These are phyloP conservation scores for Dermatemys mawii DNA, from an alignment of 2,113 vertebrate genomes.

Conservation along the genomic window DNA sequence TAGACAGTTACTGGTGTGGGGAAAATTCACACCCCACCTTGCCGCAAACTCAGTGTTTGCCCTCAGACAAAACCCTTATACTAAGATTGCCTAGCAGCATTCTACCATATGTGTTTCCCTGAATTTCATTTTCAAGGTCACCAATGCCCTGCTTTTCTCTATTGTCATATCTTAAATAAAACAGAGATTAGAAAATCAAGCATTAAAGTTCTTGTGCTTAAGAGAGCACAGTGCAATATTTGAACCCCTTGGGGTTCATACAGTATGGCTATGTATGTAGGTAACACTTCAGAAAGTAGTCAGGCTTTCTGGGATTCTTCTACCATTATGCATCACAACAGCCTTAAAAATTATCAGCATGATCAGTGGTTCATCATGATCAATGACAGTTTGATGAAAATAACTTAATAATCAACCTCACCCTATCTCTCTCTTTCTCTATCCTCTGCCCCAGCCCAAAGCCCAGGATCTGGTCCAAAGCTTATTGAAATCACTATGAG, in stretches of 20 bases:
- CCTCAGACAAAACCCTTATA: background rate
- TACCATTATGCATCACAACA: background rate
- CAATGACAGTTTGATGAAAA: background rate
- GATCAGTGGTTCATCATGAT: background rate
- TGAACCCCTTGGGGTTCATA: background rate
- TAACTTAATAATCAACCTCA: background rate
- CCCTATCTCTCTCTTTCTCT: background rate
- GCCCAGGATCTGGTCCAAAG: background rate
- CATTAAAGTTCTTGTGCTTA: background rate
- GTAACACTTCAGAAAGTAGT: background rate
- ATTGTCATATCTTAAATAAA: background rate
- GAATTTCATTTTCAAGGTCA: background rate
- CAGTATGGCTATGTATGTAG: background rate
- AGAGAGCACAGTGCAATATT: too few species aligned
- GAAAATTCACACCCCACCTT: background rate
- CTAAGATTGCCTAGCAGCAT: background rate
- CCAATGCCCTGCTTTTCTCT: background rate
- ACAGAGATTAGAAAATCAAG: background rate
- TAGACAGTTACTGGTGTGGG: background rate
- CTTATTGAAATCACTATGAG: constrained; percentile 40
- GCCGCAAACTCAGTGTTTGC: background rate
- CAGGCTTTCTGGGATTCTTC: background rate
- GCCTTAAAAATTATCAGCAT: constrained; percentile 13
- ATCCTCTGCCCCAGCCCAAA: background rate
- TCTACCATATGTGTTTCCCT: background rate